A percentile compares a stretch with the other conserved stretches of the same genome.
These are phyloP conservation scores for Agapornis canus DNA, from an alignment of 2,797 vertebrate genomes.

Conservation along the genomic window DNA sequence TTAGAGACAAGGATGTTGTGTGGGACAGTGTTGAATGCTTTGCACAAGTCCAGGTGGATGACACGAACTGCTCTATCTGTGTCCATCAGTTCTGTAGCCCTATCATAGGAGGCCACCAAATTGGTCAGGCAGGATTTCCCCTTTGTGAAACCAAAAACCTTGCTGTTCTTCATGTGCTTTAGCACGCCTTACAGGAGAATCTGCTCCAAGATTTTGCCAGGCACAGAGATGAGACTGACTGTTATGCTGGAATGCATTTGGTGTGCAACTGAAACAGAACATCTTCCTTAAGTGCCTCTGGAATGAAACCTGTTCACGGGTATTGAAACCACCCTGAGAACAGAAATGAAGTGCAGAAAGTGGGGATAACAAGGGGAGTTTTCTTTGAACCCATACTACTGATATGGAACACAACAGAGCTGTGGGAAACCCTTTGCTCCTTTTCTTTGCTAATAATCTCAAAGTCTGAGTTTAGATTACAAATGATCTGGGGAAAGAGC, in stretches of 20 bases:
- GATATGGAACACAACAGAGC: neutral
- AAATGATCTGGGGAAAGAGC: neutral
- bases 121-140: no score
- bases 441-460: neutral
- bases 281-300: neutral
- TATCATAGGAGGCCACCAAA: no score
- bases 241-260: neutral
- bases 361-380: neutral
- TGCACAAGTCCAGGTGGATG: no score
- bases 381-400: fast-evolving
- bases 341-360: neutral
- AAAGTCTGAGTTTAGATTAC: neutral
- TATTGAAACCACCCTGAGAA: neutral
- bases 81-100: no score
- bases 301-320: neutral
- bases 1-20: no score
- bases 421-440: neutral
- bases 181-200: neutral
- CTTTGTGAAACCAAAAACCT: no score
- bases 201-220: neutral
- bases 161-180: neutral
- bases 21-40: no score
- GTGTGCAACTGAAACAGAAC: neutral
- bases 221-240: neutral
- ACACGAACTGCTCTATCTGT: no score